Evolutionary conservation across 2,888 invertebrate species (phyloP).

Genomic region (Mythimna pallens): DNA sequence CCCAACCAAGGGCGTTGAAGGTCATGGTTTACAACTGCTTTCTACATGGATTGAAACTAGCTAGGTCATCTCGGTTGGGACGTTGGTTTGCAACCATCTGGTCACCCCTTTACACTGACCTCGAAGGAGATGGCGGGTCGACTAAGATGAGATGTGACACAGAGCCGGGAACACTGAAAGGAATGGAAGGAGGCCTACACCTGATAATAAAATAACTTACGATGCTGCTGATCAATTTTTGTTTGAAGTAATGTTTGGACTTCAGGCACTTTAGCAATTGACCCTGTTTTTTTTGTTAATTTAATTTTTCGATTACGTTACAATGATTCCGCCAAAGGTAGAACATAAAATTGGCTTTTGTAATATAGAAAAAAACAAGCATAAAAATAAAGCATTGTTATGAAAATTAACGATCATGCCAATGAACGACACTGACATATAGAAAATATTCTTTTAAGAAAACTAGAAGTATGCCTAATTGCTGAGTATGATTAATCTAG

Average conservation of each 20-base stretch:
- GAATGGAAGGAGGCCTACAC: too few relatives aligned
- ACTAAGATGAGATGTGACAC: too few relatives aligned
- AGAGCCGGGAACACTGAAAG: too few relatives aligned
- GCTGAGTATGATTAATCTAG: not conserved
- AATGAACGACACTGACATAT: not conserved
- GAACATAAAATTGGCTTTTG: not conserved
- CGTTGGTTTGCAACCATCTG: too few relatives aligned
- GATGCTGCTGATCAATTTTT: not conserved
- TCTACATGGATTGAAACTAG: too few relatives aligned
- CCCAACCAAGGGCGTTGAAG: too few relatives aligned
- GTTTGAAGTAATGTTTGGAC: not conserved
- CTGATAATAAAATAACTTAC: not conserved
- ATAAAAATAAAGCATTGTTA: not conserved
- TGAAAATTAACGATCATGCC: not conserved
- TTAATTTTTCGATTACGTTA: not conserved
- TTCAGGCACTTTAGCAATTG: not conserved
- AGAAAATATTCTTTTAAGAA: not conserved
- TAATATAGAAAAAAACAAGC: not conserved
- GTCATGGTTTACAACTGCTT: too few relatives aligned
- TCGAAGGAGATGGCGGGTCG: too few relatives aligned
- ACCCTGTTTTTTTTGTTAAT: not conserved
- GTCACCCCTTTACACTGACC: too few relatives aligned
- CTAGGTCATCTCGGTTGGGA: too few relatives aligned
- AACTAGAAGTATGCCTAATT: not conserved
- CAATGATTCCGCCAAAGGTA: not conserved